Percentiles rank a stretch among this genome's conserved stretches.
These are phyloP conservation scores for Campylorhamphus procurvoides DNA, from an alignment of 2,113 vertebrate genomes.

Conservation along the genomic window DNA sequence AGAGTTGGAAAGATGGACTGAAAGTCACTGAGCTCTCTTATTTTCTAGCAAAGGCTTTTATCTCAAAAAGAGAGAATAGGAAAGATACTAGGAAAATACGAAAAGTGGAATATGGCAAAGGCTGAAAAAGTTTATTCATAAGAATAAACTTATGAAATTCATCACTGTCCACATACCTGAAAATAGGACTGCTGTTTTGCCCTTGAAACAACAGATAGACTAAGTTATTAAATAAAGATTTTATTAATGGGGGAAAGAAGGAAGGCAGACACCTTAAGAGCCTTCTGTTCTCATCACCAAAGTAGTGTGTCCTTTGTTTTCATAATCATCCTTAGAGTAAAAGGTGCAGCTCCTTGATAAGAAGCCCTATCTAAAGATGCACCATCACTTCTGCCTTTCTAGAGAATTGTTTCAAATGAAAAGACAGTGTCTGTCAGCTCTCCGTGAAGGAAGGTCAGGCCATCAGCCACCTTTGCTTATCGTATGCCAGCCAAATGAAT, in stretches of 20 bases:
- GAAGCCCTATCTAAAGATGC: slow-evolving; percentile 9
- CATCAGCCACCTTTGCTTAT: neutral
- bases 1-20: neutral
- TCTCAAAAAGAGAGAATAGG: neutral
- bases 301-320: slow-evolving; percentile 22
- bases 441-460: neutral
- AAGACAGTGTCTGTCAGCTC: neutral
- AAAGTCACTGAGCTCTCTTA: neutral
- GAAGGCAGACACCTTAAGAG: neutral
- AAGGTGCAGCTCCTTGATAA: slow-evolving; percentile 62
- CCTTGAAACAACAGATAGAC: slow-evolving; percentile 8
- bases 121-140: neutral
- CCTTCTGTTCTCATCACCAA: neutral
- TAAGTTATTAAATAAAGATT: neutral
- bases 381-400: neutral
- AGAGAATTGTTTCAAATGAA: neutral
- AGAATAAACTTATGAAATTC: no score
- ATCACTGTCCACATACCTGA: neutral
- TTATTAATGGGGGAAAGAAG: slow-evolving; percentile 8
- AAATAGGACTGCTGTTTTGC: neutral
- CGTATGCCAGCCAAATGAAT: neutral
- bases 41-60: neutral
- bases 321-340: neutral
- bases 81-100: neutral
- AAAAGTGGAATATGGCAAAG: neutral